Evolutionary conservation across 2,113 vertebrate genomes (phyloP), one percentile per base, ranked within the genome.

Genomic region (Ailuropoda melanoleuca): DNA sequence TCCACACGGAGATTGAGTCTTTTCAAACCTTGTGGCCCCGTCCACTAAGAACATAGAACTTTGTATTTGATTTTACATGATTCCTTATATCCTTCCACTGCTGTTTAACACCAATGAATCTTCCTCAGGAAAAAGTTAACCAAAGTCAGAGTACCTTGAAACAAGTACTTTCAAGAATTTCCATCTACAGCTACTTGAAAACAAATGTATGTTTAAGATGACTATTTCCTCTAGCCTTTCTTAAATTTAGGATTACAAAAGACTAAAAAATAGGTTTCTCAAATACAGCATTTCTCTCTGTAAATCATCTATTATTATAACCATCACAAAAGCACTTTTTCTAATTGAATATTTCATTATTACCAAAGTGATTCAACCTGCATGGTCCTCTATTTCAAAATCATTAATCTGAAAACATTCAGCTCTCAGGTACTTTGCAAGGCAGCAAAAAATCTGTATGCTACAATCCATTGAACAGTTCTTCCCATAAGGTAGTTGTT

Each of bases 281-380:
- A 93, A 95, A 96, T 19, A 72, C 6, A 93, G 88, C 84, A 31
- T 94, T 96, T 74, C 62, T 46, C 81, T 88, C 60, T 43, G 12
- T 93, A 96, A 97, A 91, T 5, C 37, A 80, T 72, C 55, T 92
- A 39, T 94, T 90, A 93, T 95, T 96, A 90, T 48, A 97, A 39
- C 7, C 74, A 72, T 86, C 85, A 68, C n/a, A 92, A 88, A 84
- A 23, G 34, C 29, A 3, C 66, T 97, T 95, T 90, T 88, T 97
- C 93, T 94, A 95, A 90, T 93, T 97, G 83, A 62, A 90, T 39
- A 53, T 84, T 90, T 93, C 90, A 80, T 93, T 88, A 88, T 93
- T 72, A 48, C 81, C 87, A 60, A 94, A 91, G 37, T 82, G 37
- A 86, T 91, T 89, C 95, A 94, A 88, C 77, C 85, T 94, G 70